These are phyloP conservation scores for Phenganax subtilis DNA, from an alignment of 92 coral and sea anemone genomes.

Conservation along the genomic window DNA sequence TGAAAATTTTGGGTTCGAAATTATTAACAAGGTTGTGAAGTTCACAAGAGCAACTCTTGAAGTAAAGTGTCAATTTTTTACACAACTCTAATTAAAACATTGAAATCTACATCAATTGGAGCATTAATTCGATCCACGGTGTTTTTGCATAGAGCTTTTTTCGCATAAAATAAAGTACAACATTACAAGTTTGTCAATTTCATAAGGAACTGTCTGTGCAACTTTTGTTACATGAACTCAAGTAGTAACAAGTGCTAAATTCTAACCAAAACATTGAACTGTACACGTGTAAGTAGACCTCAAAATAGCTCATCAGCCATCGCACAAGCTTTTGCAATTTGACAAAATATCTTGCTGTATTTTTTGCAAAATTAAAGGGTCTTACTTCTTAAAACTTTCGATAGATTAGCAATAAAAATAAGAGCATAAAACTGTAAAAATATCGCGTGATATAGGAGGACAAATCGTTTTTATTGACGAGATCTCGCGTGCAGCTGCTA, in stretches of 20 bases:
- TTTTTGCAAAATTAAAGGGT: background rate
- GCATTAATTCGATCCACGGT: no score
- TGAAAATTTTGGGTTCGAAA: no score
- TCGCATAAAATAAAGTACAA: constrained; percentile 2
- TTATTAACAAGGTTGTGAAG: no score
- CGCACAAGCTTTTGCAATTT: background rate
- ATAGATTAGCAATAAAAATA: background rate
- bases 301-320: background rate
- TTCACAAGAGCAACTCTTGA: no score
- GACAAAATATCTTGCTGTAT: background rate
- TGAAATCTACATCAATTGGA: no score
- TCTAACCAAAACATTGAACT: no score
- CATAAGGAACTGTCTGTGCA: background rate
- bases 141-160: background rate
- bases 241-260: background rate
- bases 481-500: constrained; percentile 3
- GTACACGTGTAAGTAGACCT: no score
- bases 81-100: no score
- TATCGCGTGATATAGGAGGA: constrained; percentile 4
- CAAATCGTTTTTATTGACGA: constrained; percentile 1
- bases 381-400: background rate
- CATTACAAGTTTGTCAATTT: background rate
- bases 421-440: background rate
- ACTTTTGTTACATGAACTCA: background rate
- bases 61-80: no score